Evolutionary conservation across 1,140 invertebrate species (phyloP).

Genomic region (Temnothorax longispinosus): DNA sequence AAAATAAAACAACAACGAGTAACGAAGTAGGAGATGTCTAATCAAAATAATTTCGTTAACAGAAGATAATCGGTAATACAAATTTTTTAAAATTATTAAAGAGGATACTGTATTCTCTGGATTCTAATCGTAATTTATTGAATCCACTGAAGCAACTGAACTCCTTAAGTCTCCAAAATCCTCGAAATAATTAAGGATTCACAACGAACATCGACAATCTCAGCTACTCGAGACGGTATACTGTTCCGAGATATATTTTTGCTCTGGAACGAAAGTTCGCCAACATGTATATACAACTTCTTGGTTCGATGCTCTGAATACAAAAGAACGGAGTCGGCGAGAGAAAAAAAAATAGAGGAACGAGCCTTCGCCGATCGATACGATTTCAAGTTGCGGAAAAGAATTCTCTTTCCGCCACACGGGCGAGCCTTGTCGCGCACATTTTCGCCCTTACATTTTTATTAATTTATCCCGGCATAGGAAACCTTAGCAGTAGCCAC

Average conservation of each 20-base stretch:
- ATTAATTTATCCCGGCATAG: slow-evolving; percentile 53
- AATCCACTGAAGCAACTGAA: not conserved
- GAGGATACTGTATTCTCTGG: not conserved
- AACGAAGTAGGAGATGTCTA: not conserved
- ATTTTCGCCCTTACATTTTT: slow-evolving; percentile 38
- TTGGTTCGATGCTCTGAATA: slow-evolving; percentile 55
- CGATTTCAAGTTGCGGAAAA: slow-evolving; percentile 52
- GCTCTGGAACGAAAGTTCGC: slow-evolving; percentile 16
- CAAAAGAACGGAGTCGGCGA: slow-evolving; percentile 35
- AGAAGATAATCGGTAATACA: not conserved
- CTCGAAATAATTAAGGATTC: slow-evolving; percentile 5
- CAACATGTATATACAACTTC: slow-evolving; percentile 53
- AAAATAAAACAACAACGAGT: not conserved
- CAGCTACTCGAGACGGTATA: not conserved
- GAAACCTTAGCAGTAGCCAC: slow-evolving; percentile 48
- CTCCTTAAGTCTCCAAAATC: not conserved
- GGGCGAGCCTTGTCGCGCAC: slow-evolving; percentile 35
- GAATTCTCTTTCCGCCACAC: slow-evolving; percentile 24
- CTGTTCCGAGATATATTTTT: slow-evolving; percentile 30
- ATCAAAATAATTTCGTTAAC: not conserved
- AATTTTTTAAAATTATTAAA: not conserved
- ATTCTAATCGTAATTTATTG: not conserved
- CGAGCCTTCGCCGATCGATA: slow-evolving; percentile 62
- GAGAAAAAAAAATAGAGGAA: slow-evolving; percentile 35
- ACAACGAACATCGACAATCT: not conserved